A percentile compares a stretch with the other conserved stretches of the same genome.
phyloP scores from a whole-genome alignment of 1,140 invertebrate genomes.

The Pygmarrhopalites habei region DNA sequence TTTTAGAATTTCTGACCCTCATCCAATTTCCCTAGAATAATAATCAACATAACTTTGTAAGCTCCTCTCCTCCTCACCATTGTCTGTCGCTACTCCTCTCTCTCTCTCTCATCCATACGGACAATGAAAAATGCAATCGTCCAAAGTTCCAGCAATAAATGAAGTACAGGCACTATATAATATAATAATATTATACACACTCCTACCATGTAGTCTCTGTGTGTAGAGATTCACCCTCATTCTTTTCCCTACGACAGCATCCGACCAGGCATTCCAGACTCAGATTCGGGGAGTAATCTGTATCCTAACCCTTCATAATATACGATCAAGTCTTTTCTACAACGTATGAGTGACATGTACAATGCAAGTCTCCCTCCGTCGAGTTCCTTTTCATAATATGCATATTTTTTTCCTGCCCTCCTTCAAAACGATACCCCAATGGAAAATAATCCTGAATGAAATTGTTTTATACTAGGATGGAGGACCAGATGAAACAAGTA shows the following conservation, averaged over 20 bases:
- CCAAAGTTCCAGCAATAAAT: slow-evolving; percentile 1
- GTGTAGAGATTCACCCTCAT: too few species aligned
- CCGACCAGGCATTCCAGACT: too few species aligned
- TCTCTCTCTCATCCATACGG: slow-evolving; percentile 7
- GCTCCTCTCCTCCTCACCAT: neutral
- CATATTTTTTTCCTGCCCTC: too few species aligned
- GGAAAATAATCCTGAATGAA: neutral
- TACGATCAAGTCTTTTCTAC: too few species aligned
- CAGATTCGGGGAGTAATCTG: too few species aligned
- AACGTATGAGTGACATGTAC: too few species aligned
- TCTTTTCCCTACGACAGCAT: too few species aligned
- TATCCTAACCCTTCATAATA: too few species aligned
- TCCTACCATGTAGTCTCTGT: too few species aligned
- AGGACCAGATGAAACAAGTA: neutral
- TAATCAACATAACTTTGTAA: slow-evolving; percentile 1
- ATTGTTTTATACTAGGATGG: neutral
- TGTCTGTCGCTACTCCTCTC: neutral
- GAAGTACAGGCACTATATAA: neutral
- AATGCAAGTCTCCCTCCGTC: too few species aligned
- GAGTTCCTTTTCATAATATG: too few species aligned
- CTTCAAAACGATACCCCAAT: neutral
- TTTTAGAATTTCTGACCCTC: slow-evolving; percentile 6
- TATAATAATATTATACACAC: too few species aligned
- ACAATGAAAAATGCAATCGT: slow-evolving; percentile 6
- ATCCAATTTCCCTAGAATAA: slow-evolving; percentile 5